Base-by-base conservation (phyloP, 2,113 vertebrate species). In the Notarius quadriscutis region DNA sequence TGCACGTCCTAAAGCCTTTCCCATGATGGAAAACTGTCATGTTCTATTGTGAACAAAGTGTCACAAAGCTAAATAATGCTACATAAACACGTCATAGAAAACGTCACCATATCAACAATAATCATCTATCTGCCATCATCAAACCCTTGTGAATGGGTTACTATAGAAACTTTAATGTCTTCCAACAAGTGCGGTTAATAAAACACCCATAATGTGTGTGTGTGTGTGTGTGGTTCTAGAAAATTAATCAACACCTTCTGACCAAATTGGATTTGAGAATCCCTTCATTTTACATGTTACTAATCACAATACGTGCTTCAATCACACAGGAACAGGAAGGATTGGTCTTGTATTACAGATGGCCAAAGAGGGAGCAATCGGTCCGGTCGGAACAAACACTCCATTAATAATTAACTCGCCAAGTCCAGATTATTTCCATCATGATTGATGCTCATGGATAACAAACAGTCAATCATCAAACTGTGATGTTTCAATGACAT, bases 371-470 rank as follows among this genome's bases (percentile, higher is more conserved):
- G 4, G 7, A 51, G 17, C 15, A n/a, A 83, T n/a, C 81, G 20
- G 63, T 12, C 75, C 15, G 25, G 22, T 62, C 8, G 41, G 60
- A 85, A 51, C 41, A 53, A 82, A 82, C 67, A 30, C 17, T 7
- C 22, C 12, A 57, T 74, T 82, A 87, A 74, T 82, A 57, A 74
- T 72, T 82, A 87, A 87, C 86, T 18, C 20, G 25, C 15, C n/a
- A 11, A 2, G n/a, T 62, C 18, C 14, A 9, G 58, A 7, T 25
- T 53, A 85, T 63, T 79, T 27, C 58, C 25, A 5, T 62, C 22
- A 22, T 50, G 86, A 87, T 53, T 74, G 55, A 87, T 82, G 65
- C 55, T 60, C 78, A 60, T 55, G 3, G 30, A 58, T 48, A 60
- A 51, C 14, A 14, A 67, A 83, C 57, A 62, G 85, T 71, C 63